phyloP scores from a whole-genome alignment of 2,113 vertebrate genomes.

The Pipra filicauda region DNA sequence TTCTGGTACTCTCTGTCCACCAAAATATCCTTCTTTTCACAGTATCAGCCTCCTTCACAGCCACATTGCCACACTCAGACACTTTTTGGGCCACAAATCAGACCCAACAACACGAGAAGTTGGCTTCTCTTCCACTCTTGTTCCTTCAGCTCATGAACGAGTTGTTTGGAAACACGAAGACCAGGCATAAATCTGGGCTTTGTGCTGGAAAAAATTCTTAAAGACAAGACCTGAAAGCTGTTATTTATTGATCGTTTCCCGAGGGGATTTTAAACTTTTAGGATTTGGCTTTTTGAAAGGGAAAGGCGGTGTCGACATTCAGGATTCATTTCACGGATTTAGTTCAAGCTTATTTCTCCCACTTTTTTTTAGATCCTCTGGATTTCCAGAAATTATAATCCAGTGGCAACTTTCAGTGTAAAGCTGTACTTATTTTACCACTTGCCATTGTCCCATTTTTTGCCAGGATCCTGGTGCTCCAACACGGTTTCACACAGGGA shows the following conservation, averaged over 20 bases:
- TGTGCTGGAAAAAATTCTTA: neutral
- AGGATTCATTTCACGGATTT: neutral
- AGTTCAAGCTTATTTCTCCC: neutral
- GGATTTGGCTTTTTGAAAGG: neutral
- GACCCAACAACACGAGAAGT: neutral
- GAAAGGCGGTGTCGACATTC: neutral
- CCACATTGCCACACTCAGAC: neutral
- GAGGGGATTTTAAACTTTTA: neutral
- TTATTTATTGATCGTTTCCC: neutral
- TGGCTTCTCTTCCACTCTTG: neutral
- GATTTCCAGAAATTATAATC: neutral
- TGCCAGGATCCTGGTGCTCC: neutral
- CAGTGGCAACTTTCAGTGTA: neutral
- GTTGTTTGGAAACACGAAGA: neutral
- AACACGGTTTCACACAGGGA: neutral
- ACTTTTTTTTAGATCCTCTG: neutral
- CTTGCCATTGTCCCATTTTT: neutral
- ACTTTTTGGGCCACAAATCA: neutral
- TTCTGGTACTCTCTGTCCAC: neutral
- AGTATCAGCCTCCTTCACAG: neutral
- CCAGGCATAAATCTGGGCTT: neutral
- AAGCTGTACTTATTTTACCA: neutral
- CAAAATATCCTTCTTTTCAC: neutral
- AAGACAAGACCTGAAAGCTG: neutral
- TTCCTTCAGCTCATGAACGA: neutral